Percentiles rank a stretch among this genome's conserved stretches.
These are phyloP conservation scores for Colletes gigas DNA, from an alignment of 1,140 invertebrate species.

Conservation along the genomic window DNA sequence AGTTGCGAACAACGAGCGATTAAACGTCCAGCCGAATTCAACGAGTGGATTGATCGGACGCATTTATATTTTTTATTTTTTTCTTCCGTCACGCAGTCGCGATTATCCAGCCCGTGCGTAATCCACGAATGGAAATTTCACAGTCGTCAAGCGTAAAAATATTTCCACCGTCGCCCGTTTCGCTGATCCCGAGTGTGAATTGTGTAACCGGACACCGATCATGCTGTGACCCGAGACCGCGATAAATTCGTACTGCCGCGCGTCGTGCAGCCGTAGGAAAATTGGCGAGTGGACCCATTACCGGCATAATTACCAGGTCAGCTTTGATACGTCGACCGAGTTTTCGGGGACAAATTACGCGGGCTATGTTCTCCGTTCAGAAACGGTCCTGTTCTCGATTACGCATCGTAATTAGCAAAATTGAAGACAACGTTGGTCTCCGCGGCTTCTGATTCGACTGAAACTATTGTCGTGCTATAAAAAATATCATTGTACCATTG, in stretches of 20 bases:
- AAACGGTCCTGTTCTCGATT: background rate
- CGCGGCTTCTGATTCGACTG: too few relatives aligned
- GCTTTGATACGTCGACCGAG: slow-evolving; percentile 24
- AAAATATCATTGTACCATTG: slow-evolving; percentile 3
- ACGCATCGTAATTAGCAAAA: slow-evolving; percentile 29
- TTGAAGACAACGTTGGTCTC: background rate
- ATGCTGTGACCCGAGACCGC: background rate
- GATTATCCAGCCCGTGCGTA: background rate
- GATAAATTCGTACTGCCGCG: background rate
- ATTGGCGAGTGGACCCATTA: slow-evolving; percentile 19
- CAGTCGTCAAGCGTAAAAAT: slow-evolving; percentile 16
- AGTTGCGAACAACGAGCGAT: background rate
- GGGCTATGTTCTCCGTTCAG: background rate
- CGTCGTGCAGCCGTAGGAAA: slow-evolving; percentile 7
- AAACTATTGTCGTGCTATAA: background rate
- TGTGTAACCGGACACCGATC: slow-evolving; percentile 11
- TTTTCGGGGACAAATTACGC: slow-evolving; percentile 22
- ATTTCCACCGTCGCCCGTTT: background rate
- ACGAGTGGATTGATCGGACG: background rate
- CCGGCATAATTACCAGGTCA: slow-evolving; percentile 27
- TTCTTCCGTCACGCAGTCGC: background rate
- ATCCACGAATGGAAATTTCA: slow-evolving; percentile 12
- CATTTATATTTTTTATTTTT: slow-evolving; percentile 21
- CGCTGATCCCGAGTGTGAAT: slow-evolving; percentile 5
- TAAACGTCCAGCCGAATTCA: background rate